phyloP scores from a whole-genome alignment of 2,797 vertebrate genomes.

The Nyctalus aviator region DNA sequence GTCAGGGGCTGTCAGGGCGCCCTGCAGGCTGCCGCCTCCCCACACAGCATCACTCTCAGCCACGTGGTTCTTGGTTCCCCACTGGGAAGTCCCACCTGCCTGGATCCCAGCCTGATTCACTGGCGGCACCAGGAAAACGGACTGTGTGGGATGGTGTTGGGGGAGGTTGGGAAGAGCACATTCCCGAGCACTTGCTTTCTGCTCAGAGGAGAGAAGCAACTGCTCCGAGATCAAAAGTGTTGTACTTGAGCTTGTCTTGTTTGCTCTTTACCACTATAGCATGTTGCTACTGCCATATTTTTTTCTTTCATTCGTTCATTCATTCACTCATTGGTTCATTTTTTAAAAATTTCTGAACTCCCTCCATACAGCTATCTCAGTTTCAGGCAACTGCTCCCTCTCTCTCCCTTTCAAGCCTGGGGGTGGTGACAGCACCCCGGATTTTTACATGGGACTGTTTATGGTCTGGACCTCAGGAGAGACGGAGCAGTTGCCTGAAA shows the following conservation, averaged over 20 bases:
- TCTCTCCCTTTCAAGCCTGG: background rate
- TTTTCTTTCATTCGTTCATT: background rate
- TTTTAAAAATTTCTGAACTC: background rate
- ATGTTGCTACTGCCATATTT: background rate
- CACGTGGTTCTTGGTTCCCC: slow-evolving; percentile 79
- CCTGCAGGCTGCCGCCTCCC: slow-evolving; percentile 68
- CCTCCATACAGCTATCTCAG: background rate
- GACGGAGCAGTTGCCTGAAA: too few relatives aligned
- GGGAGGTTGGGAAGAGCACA: background rate
- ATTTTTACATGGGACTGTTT: background rate
- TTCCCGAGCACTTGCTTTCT: background rate
- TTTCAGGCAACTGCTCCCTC: background rate
- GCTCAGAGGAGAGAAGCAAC: background rate
- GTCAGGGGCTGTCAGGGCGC: slow-evolving; percentile 67
- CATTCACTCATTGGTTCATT: background rate
- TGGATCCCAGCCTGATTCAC: slow-evolving; percentile 57
- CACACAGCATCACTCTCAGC: slow-evolving; percentile 76
- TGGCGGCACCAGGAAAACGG: slow-evolving; percentile 67
- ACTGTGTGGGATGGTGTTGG: background rate
- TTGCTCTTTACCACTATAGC: background rate
- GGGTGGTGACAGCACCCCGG: background rate
- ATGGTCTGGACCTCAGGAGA: background rate
- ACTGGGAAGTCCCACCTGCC: slow-evolving; percentile 66
- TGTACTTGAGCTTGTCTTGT: background rate
- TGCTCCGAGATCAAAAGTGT: background rate